phyloP scores from a whole-genome alignment of 2,888 invertebrate genomes.

The Apotomis turbidana region DNA sequence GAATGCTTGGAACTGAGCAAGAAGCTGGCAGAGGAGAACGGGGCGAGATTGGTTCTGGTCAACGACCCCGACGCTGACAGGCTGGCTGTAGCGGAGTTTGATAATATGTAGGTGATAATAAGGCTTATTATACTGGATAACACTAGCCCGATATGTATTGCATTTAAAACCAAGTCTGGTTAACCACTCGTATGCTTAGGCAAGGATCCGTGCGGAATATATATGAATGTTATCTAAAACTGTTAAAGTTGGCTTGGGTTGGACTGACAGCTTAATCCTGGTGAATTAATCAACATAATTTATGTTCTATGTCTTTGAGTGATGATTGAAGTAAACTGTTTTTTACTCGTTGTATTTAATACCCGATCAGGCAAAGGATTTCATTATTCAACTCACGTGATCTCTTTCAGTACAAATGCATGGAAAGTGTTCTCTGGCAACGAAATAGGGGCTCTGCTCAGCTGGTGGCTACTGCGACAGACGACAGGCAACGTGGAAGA shows the following conservation, averaged over 20 bases:
- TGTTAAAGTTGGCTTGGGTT: no score
- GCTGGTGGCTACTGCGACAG: constrained; percentile 93
- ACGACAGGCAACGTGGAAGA: constrained; percentile 81
- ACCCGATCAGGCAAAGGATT: background rate
- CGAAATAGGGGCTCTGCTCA: constrained; percentile 96
- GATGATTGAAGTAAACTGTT: no score
- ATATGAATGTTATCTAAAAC: no score
- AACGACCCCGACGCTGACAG: constrained; percentile 99
- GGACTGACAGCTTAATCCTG: no score
- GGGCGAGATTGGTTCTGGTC: constrained; percentile 91
- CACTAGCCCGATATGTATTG: background rate
- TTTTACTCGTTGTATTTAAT: no score
- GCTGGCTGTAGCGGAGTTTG: constrained; percentile 95
- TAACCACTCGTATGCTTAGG: no score
- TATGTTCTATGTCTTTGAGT: no score
- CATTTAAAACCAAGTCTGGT: no score
- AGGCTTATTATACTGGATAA: background rate
- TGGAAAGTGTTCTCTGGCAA: constrained; percentile 98
- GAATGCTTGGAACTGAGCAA: constrained; percentile 90
- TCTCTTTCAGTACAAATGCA: constrained; percentile 53
- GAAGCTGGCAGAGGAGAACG: constrained; percentile 88
- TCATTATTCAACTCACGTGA: background rate
- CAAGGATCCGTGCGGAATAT: no score
- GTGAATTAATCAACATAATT: no score
- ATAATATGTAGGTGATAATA: constrained; percentile 76